Conservation (phyloP, 2,888 invertebrate species). For the Lepidonotus clava region DNA sequence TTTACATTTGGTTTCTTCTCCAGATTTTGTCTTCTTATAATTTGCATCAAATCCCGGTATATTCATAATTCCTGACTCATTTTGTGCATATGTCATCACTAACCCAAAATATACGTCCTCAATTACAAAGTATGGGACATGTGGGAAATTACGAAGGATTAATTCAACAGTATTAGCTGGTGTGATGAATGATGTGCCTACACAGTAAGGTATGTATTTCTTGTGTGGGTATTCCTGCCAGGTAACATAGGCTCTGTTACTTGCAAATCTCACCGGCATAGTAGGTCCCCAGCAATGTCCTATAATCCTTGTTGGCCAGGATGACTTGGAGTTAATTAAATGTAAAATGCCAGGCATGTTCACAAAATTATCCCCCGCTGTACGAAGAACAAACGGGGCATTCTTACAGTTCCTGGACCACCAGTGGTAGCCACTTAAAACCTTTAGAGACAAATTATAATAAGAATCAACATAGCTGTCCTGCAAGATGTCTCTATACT, state of each 20-base stretch:
- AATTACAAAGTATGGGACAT: background rate
- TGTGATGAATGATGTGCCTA: background rate
- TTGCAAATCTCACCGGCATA: no score
- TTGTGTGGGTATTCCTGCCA: background rate
- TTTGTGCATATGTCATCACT: background rate
- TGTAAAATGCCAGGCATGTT: slow-evolving; percentile 72
- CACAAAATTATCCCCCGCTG: slow-evolving; percentile 78
- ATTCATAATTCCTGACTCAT: no score
- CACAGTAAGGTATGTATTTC: background rate
- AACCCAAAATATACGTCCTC: background rate
- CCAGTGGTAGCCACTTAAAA: slow-evolving; percentile 75
- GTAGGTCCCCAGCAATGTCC: no score
- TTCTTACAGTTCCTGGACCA: slow-evolving; percentile 65
- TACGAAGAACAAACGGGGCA: slow-evolving; percentile 72
- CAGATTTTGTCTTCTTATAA: background rate
- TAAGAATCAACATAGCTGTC: slow-evolving; percentile 77
- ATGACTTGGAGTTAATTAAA: no score
- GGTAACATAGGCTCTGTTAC: background rate
- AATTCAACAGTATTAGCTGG: background rate
- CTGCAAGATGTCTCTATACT: slow-evolving; percentile 70
- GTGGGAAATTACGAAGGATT: background rate
- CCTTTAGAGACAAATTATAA: slow-evolving; percentile 75
- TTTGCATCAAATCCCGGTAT: background rate
- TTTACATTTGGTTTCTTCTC: background rate
- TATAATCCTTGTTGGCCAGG: no score